Evolutionary conservation across 2,113 vertebrate genomes (phyloP).

Genomic region (Sporophila hypoxantha): DNA sequence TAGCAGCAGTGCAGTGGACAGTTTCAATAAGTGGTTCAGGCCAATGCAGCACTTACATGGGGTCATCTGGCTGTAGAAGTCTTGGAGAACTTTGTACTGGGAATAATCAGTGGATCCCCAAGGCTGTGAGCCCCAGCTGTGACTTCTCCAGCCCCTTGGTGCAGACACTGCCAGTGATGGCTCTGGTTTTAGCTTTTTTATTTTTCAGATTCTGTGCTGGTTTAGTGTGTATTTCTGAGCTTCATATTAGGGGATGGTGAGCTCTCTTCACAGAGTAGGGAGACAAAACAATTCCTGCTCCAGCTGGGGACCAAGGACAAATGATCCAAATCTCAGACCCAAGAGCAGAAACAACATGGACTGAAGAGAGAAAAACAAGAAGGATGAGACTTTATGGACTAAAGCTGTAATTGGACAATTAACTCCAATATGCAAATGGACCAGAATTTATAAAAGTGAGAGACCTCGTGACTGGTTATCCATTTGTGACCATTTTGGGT

Average conservation of each 20-base stretch:
- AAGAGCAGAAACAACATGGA: not conserved
- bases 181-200: not conserved
- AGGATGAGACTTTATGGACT: not conserved
- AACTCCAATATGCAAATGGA: not conserved
- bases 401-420: not conserved
- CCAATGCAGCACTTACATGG: not conserved
- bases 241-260: not conserved
- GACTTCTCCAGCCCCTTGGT: not conserved
- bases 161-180: not conserved
- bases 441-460: not conserved
- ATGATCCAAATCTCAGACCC: not conserved
- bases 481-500: not conserved
- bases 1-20: not conserved
- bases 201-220: not conserved
- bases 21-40: not conserved
- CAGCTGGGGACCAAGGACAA: not conserved
- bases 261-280: not conserved
- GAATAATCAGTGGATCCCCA: not conserved
- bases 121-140: not conserved
- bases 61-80: not conserved
- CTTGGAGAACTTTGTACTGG: not conserved
- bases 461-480: rapidly evolving
- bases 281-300: not conserved
- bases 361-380: not conserved
- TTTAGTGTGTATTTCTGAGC: not conserved